A percentile compares a stretch with the other conserved stretches of the same genome.
phyloP scores from a whole-genome alignment of 2,888 invertebrate species.

The Micoletzkya japonica region DNA sequence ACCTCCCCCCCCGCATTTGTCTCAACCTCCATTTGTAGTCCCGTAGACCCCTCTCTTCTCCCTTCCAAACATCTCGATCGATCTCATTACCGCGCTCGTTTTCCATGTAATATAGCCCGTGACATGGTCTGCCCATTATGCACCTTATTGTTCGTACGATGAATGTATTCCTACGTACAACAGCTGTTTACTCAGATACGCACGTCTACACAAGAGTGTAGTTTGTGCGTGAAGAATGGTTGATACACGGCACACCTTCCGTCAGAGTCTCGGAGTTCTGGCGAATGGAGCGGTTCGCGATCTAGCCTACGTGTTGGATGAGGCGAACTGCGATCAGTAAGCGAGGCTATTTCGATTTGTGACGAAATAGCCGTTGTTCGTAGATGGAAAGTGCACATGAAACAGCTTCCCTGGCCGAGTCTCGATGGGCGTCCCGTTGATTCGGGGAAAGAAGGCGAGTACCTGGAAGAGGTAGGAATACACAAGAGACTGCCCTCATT shows the following conservation, averaged over 20 bases:
- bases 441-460: not conserved
- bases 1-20: no score
- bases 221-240: no score
- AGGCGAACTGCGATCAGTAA: not conserved
- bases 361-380: not conserved
- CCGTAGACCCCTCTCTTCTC: no score
- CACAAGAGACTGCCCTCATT: not conserved
- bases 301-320: not conserved
- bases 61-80: no score
- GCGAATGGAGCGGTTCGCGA: not conserved
- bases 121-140: no score
- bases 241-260: not conserved
- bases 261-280: not conserved
- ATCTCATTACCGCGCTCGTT: no score
- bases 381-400: constrained; percentile 11
- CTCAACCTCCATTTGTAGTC: no score
- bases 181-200: no score
- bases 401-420: not conserved
- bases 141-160: no score
- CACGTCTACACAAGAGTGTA: no score
- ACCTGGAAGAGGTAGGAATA: constrained; percentile 1
- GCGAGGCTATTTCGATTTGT: not conserved
- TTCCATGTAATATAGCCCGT: not conserved
- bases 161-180: no score
- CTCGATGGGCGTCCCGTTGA: constrained; percentile 12